Conservation (phyloP, 2,113 vertebrate species). For the Anarrhichthys ocellatus region DNA sequence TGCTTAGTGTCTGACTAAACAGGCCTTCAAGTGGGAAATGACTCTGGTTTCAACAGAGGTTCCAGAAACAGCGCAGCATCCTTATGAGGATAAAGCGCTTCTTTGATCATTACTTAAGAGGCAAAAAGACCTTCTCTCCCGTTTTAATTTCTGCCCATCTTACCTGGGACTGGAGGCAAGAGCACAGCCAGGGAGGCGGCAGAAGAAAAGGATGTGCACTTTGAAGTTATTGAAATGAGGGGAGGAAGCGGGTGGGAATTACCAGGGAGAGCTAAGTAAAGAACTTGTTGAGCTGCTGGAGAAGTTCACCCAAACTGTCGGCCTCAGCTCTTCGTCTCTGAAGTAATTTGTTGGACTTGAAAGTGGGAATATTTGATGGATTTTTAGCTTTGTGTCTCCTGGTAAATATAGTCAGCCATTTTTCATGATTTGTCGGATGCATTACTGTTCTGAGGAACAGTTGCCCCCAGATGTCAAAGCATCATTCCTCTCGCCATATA, state of each 20-base stretch:
- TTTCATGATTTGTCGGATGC: background rate
- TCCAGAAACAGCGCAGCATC: slow-evolving; percentile 59
- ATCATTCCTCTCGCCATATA: background rate
- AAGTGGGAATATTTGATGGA: slow-evolving; percentile 40
- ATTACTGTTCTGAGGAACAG: background rate
- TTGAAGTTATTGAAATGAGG: slow-evolving; percentile 75
- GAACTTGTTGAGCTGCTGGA: slow-evolving; percentile 53
- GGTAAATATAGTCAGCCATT: slow-evolving; percentile 20
- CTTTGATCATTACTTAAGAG: slow-evolving; percentile 77
- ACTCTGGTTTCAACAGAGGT: slow-evolving; percentile 56
- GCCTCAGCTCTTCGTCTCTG: slow-evolving; percentile 35
- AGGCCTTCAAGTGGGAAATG: slow-evolving; percentile 58
- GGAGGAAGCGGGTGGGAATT: slow-evolving; percentile 37
- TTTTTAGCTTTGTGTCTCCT: slow-evolving; percentile 26
- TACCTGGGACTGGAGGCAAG: slow-evolving; percentile 68
- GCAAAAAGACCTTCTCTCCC: slow-evolving; percentile 46
- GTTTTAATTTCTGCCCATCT: slow-evolving; percentile 70
- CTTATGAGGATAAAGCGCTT: slow-evolving; percentile 54
- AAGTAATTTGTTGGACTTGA: slow-evolving; percentile 31
- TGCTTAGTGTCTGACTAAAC: slow-evolving; percentile 53
- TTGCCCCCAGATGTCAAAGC: background rate
- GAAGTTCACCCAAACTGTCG: slow-evolving; percentile 54
- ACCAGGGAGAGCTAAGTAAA: slow-evolving; percentile 56
- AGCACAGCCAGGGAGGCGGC: slow-evolving; percentile 41
- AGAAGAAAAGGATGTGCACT: slow-evolving; percentile 56